Evolutionary conservation across 92 coral and sea anemone genomes (phyloP), one percentile per base, ranked within the genome.

Genomic region (Porites divaricata): DNA sequence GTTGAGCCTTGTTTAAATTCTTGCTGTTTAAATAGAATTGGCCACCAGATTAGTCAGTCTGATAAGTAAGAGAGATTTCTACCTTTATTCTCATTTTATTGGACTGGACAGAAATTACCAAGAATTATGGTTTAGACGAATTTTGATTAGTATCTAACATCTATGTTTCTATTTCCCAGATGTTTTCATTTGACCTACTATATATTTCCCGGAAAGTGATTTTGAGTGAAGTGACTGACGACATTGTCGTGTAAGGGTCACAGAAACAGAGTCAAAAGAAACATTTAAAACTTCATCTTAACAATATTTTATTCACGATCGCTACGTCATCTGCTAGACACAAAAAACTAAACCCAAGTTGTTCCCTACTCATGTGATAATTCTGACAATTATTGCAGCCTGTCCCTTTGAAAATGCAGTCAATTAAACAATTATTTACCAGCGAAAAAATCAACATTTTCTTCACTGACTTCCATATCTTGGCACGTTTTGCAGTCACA

Each of bases 401-500:
- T 61, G 20, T 21, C 8, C n/a, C 0, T 2, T 61, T 61, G 17
- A 61, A 5, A 22, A 1, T 71, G n/a, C 6, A 66, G 7, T 48
- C 49, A 71, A 17, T 71, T 48, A 4, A 3, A 48, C 58, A 54
- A 61, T 59, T 75, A 56, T 62, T 63, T 23, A 9, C 68, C 48
- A n/a, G 72, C 59, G 72, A 84, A 84, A 75, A 84, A 84, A 28
- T 51, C 82, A 0, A 75, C 82, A 66, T 84, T 84, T 19, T 66
- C 75, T 1, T 58, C 83, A 53, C 75, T 75, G 64, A 71, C 86
- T 20, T 87, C 70, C 67, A 85, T 68, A 25, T 91, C 90, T 65
- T 83, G 90, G 50, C 98, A 95, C 16, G 94, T 81, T 54, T 83
- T 88, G 85, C 98, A 95, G 2, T 95, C 90, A 70, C 88, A 54